phyloP scores from a whole-genome alignment of 2,113 vertebrate genomes.

The Gopherus evgoodei region DNA sequence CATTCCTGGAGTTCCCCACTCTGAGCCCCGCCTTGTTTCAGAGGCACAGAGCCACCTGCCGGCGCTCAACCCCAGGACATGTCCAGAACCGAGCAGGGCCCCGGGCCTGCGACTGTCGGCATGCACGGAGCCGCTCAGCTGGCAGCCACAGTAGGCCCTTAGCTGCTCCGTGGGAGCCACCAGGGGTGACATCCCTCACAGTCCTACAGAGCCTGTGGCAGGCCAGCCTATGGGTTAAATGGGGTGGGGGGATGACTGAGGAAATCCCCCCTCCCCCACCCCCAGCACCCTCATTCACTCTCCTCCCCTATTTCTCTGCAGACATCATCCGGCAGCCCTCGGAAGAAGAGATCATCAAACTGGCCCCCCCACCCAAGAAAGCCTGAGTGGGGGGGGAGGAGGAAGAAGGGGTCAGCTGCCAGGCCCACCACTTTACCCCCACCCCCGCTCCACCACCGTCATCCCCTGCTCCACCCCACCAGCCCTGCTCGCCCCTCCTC shows the following conservation, averaged over 20 bases:
- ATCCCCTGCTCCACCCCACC: background rate
- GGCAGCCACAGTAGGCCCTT: too few relatives aligned
- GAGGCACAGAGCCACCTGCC: too few relatives aligned
- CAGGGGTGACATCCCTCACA: too few relatives aligned
- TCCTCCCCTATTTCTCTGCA: constrained; percentile 49
- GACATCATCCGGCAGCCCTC: constrained; percentile 96
- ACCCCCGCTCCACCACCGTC: background rate
- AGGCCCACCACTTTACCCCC: background rate
- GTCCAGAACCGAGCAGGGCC: too few relatives aligned
- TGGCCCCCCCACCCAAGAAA: constrained; percentile 94
- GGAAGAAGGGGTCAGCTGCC: constrained; percentile 39
- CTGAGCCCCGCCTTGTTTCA: background rate
- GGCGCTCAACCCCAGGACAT: too few relatives aligned
- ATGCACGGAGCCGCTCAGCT: too few relatives aligned
- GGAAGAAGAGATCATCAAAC: constrained; percentile 96
- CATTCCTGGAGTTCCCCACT: background rate
- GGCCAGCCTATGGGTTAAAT: background rate
- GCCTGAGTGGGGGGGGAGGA: constrained; percentile 80
- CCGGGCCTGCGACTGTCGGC: too few relatives aligned
- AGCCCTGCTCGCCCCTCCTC: background rate
- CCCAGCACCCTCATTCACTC: background rate
- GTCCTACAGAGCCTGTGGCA: background rate
- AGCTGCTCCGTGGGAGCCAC: too few relatives aligned
- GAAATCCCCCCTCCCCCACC: background rate
- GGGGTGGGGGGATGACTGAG: too few relatives aligned